Percentiles rank a stretch among this genome's conserved stretches.
Evolutionary conservation across 2,888 invertebrate genomes (phyloP).

Genomic region (Drosophila borborema): DNA sequence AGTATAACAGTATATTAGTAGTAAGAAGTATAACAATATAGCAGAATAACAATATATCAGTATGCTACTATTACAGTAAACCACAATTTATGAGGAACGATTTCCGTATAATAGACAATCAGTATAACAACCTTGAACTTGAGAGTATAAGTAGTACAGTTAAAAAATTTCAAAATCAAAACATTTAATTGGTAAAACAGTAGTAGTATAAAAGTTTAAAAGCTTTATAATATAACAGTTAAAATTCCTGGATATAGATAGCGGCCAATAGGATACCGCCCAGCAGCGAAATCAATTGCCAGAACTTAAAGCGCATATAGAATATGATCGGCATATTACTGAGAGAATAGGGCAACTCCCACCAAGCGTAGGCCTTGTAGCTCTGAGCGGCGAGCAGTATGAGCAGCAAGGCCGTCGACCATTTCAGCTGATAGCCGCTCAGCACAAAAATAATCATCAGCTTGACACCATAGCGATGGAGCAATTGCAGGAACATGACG

Average conservation of each 20-base stretch:
- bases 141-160: not conserved
- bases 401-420: not conserved
- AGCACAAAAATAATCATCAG: not conserved
- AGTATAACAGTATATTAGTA: no score
- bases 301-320: constrained; percentile 4
- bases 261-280: constrained; percentile 1
- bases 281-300: not conserved
- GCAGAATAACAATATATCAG: not conserved
- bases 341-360: not conserved
- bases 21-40: not conserved
- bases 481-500: not conserved
- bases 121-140: not conserved
- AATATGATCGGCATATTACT: constrained; percentile 5
- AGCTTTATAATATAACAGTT: not conserved
- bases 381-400: not conserved
- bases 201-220: not conserved
- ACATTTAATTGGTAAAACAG: not conserved
- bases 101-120: not conserved
- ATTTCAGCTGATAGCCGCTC: not conserved
- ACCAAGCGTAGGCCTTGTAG: constrained; percentile 8
- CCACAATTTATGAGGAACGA: not conserved
- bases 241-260: not conserved
- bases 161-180: not conserved
- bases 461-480: not conserved
- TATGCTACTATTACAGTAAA: not conserved